phyloP scores from a whole-genome alignment of 2,797 vertebrate genomes.

The Emydoidea blandingii region DNA sequence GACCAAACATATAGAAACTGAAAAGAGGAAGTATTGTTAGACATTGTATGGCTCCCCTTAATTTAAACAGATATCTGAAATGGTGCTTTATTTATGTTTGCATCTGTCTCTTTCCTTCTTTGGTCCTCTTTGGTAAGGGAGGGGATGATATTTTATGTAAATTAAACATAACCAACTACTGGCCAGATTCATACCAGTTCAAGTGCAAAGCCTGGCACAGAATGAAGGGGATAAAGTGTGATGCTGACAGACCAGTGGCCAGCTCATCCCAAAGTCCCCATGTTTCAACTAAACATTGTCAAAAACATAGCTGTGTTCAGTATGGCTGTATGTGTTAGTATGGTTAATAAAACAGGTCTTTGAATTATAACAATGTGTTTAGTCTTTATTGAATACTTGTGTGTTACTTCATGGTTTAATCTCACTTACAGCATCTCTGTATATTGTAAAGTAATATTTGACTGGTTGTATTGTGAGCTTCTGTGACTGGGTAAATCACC shows the following conservation, averaged over 20 bases:
- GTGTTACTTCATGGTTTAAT: neutral
- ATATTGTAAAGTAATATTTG: neutral
- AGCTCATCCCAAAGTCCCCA: neutral
- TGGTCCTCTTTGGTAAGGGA: neutral
- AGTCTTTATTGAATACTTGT: neutral
- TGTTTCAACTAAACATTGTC: neutral
- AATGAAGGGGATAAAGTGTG: neutral
- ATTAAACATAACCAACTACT: neutral
- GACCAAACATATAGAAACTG: neutral
- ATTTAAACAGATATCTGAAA: neutral
- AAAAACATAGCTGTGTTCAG: neutral
- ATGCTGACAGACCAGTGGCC: neutral
- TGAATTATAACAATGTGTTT: neutral
- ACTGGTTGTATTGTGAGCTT: neutral
- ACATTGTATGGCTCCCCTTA: neutral
- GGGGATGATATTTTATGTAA: neutral
- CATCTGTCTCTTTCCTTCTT: neutral
- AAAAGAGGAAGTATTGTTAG: neutral
- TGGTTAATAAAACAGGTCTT: neutral
- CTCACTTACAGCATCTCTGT: neutral
- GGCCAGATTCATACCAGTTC: neutral
- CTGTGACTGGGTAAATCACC: neutral
- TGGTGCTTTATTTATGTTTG: neutral
- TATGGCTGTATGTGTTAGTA: neutral
- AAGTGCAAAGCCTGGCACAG: neutral